phyloP scores from a whole-genome alignment of 2,888 invertebrate species.

The Protophormia terraenovae region DNA sequence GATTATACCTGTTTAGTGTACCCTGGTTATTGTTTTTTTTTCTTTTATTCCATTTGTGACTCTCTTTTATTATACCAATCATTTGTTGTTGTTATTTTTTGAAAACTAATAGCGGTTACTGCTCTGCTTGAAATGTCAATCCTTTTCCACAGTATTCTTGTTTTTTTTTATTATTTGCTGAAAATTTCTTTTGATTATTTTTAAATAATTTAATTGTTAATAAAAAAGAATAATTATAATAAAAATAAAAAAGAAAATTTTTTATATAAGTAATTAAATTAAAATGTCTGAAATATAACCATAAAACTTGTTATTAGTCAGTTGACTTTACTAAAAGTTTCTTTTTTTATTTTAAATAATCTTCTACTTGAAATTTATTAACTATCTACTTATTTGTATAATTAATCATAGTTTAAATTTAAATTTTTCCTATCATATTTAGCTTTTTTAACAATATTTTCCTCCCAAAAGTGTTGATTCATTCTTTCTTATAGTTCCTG shows the following conservation, averaged over 20 bases:
- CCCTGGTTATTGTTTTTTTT: no score
- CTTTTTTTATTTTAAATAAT: no score
- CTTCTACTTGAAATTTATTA: no score
- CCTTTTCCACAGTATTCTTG: slow-evolving; percentile 22
- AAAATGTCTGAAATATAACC: no score
- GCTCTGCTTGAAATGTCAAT: slow-evolving; percentile 58
- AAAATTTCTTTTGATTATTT: background rate
- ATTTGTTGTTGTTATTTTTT: slow-evolving; percentile 28
- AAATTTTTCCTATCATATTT: background rate
- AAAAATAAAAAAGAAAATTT: background rate
- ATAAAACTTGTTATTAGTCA: no score
- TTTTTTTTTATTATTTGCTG: background rate
- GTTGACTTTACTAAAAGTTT: no score
- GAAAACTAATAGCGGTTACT: slow-evolving; percentile 43
- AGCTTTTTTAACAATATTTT: background rate
- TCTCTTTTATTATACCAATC: slow-evolving; percentile 23
- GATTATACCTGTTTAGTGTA: no score
- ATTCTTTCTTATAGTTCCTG: slow-evolving; percentile 45
- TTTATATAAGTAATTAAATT: no score
- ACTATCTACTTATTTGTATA: no score
- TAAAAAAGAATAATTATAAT: background rate
- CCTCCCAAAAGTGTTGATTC: slow-evolving; percentile 56
- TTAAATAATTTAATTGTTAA: background rate
- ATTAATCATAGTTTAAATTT: background rate
- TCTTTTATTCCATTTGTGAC: background rate